These are phyloP conservation scores for Caenorhabditis sulstoni DNA, from an alignment of 2,888 invertebrate genomes.

Conservation along the genomic window DNA sequence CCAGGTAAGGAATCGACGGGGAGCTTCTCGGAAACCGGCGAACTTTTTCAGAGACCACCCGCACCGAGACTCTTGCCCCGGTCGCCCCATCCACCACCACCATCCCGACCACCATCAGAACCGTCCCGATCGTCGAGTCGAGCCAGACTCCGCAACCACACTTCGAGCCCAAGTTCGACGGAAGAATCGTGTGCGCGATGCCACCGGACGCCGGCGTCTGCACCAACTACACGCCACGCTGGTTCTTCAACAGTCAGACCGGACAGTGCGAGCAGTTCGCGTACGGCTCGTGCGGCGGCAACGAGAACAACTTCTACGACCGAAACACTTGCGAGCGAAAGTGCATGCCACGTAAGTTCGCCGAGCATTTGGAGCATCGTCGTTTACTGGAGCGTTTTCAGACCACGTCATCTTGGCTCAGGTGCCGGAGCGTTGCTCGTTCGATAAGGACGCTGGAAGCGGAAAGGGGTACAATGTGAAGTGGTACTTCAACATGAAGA, in stretches of 20 bases:
- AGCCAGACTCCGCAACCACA: slow-evolving; percentile 32
- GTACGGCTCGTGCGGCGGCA: slow-evolving; percentile 79
- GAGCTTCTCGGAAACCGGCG: too few species aligned
- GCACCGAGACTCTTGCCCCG: slow-evolving; percentile 13
- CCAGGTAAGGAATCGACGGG: too few species aligned
- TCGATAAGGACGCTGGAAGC: slow-evolving; percentile 73
- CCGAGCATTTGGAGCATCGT: neutral
- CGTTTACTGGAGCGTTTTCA: slow-evolving; percentile 8
- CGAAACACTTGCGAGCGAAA: slow-evolving; percentile 66
- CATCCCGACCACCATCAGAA: slow-evolving; percentile 2
- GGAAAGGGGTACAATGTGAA: slow-evolving; percentile 78
- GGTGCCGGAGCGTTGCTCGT: slow-evolving; percentile 75
- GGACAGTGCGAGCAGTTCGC: slow-evolving; percentile 78
- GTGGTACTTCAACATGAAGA: slow-evolving; percentile 79
- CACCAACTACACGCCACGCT: slow-evolving; percentile 72
- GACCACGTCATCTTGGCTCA: slow-evolving; percentile 62
- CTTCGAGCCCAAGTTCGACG: slow-evolving; percentile 62
- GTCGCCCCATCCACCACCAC: slow-evolving; percentile 11
- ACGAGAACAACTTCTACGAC: slow-evolving; percentile 78
- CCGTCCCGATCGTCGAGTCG: neutral
- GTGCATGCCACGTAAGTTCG: slow-evolving; percentile 63
- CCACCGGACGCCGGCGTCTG: slow-evolving; percentile 78
- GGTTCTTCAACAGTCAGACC: slow-evolving; percentile 78
- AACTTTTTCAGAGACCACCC: slow-evolving; percentile 46
- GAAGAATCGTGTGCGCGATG: slow-evolving; percentile 67